These are phyloP conservation scores for Cantharis flavilabris DNA, from an alignment of 2,888 invertebrate genomes.

Conservation along the genomic window DNA sequence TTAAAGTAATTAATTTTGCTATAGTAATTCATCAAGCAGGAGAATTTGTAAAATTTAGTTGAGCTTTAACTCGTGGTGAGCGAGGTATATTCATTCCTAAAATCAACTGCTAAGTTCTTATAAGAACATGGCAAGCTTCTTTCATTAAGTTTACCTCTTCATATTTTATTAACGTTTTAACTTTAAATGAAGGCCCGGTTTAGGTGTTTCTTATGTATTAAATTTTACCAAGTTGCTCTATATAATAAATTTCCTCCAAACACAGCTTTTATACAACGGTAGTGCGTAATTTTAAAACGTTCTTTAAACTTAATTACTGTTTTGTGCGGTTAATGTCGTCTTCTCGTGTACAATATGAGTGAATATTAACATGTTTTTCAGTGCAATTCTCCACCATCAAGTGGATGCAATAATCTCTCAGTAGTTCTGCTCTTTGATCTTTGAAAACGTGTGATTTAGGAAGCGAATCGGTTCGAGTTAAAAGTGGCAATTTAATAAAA, in stretches of 20 bases:
- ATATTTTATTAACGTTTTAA: constrained; percentile 2
- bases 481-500: constrained; percentile 7
- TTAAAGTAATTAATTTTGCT: neutral
- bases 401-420: neutral
- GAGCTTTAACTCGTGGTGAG: neutral
- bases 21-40: neutral
- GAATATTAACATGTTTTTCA: neutral
- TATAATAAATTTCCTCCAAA: neutral
- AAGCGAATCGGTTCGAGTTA: neutral
- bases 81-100: neutral
- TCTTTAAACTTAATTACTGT: neutral
- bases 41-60: neutral
- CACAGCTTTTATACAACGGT: neutral
- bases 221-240: neutral
- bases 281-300: neutral
- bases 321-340: neutral
- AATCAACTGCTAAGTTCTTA: neutral
- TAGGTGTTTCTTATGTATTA: neutral
- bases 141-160: neutral
- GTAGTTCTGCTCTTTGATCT: neutral
- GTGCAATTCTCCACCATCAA: neutral
- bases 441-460: neutral
- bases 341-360: neutral
- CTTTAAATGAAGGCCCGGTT: neutral
- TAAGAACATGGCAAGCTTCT: neutral